Evolutionary conservation across 2,888 invertebrate genomes (phyloP).

Genomic region (Ferdinandea cuprea): DNA sequence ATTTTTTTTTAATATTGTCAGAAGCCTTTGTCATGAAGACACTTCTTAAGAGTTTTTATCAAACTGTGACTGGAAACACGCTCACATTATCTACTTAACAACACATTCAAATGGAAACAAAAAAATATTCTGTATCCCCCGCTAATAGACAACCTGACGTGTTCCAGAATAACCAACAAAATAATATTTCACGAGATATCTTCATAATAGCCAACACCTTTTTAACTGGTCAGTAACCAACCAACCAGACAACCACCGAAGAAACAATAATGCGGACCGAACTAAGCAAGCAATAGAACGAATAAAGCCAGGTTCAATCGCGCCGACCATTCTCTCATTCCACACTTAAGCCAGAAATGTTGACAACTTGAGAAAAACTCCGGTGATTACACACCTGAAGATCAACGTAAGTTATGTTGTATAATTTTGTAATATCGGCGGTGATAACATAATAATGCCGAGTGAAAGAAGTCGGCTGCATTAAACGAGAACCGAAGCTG

Average conservation of each 20-base stretch:
- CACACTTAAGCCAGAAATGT: constrained; percentile 81
- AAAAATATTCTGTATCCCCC: constrained; percentile 32
- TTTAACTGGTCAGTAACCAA: constrained; percentile 54
- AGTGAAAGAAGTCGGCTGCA: constrained; percentile 72
- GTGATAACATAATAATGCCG: constrained; percentile 75
- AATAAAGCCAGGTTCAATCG: constrained; percentile 66
- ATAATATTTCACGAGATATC: constrained; percentile 72
- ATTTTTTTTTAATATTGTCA: constrained; percentile 33
- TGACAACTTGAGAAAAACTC: constrained; percentile 82
- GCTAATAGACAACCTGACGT: constrained; percentile 60
- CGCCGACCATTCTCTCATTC: constrained; percentile 73
- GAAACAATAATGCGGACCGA: constrained; percentile 65
- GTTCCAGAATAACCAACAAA: constrained; percentile 68
- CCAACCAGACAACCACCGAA: constrained; percentile 64
- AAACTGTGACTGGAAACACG: constrained; percentile 37
- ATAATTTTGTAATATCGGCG: constrained; percentile 74
- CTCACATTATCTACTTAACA: constrained; percentile 33
- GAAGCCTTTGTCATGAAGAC: constrained; percentile 17
- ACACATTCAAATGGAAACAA: constrained; percentile 26
- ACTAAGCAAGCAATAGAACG: constrained; percentile 60
- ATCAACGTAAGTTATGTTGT: constrained; percentile 80
- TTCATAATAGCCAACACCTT: constrained; percentile 73
- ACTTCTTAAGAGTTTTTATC: constrained; percentile 36
- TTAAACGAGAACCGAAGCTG: constrained; percentile 53
- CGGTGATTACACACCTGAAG: constrained; percentile 80